Base-by-base conservation (phyloP, 1,140 invertebrate genomes). In the Heliothis subflexa region DNA sequence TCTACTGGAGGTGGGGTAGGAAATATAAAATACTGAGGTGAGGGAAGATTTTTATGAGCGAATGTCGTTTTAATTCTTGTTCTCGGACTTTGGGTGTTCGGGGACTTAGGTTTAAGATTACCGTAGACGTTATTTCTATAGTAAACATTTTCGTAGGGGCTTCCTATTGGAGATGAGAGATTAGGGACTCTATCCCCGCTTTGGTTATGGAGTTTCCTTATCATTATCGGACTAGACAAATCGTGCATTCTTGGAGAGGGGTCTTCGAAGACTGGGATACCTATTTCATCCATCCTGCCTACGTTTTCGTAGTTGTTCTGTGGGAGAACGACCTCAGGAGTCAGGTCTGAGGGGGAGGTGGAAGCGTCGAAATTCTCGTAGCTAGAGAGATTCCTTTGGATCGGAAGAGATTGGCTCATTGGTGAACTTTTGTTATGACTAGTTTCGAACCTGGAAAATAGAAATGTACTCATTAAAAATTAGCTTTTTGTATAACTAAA, bases 1-100 rank as follows among this genome's bases (percentile, higher is more conserved):
- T 91, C 89, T 57, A 82, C 77, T 16, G 92, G 90, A 5, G 93
- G 88, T 21, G 93, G 93, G 7, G 93, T 92, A 14, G 94, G 94
- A 76, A 95, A 95, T 77, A 95, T 85, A 70, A 95, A 95, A 86
- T 95, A 94, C 78, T 95, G 94, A 18, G 94, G 94, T 52, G 91
- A 90, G 18, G 88, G 84, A 18, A 92, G 75, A 84, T 94, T 95
- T 85, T 94, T 95, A 82, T 95, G 94, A 11, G 94, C 92, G 54
- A 93, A 95, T 21, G 86, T 93, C 1, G 96, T 97, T 85, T 96
- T 96, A 52, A 97, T 97, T 86, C 96, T 93, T 21, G 96, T 96
- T 79, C 96, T 93, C 12, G 94, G 94, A 71, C 94, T 95, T 83
- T 95, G 92, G 0, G 94, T 93, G 75, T 91, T 95, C 0, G 96